Conservation (phyloP, 1,140 invertebrate genomes). For the Bacillus rossius region DNA sequence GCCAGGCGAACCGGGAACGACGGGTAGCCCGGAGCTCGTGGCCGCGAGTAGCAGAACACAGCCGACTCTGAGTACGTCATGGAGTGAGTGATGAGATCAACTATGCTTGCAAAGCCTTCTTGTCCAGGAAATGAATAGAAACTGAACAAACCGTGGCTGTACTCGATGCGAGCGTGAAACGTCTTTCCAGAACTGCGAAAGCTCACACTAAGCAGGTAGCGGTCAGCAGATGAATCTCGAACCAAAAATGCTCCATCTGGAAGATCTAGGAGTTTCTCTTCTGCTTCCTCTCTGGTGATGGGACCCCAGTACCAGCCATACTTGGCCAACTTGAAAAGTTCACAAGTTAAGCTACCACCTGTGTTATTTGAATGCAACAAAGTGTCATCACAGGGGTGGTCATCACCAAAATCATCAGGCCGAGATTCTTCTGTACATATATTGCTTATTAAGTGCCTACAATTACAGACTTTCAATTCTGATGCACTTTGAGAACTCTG, state of each 20-base stretch:
- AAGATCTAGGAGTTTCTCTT: slow-evolving; percentile 49
- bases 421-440: background rate
- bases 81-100: slow-evolving; percentile 64
- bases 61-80: slow-evolving; percentile 60
- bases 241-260: slow-evolving; percentile 75
- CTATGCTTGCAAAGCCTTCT: slow-evolving; percentile 59
- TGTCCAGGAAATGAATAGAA: slow-evolving; percentile 59
- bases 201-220: slow-evolving; percentile 61
- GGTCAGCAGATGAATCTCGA: slow-evolving; percentile 52
- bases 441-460: background rate
- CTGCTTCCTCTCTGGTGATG: slow-evolving; percentile 49
- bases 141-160: slow-evolving; percentile 59
- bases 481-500: background rate
- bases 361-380: background rate
- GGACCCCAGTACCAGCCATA: slow-evolving; percentile 57
- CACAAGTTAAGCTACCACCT: slow-evolving; percentile 39
- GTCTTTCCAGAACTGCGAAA: slow-evolving; percentile 69
- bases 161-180: slow-evolving; percentile 64
- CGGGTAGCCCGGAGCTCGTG: slow-evolving; percentile 56
- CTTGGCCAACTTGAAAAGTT: slow-evolving; percentile 46
- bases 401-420: background rate
- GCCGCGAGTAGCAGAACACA: slow-evolving; percentile 67
- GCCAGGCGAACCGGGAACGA: slow-evolving; percentile 68
- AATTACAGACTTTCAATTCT: background rate
- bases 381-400: background rate